These are phyloP conservation scores for Drosophila mulleri DNA, from an alignment of 2,888 invertebrate genomes.

Conservation along the genomic window DNA sequence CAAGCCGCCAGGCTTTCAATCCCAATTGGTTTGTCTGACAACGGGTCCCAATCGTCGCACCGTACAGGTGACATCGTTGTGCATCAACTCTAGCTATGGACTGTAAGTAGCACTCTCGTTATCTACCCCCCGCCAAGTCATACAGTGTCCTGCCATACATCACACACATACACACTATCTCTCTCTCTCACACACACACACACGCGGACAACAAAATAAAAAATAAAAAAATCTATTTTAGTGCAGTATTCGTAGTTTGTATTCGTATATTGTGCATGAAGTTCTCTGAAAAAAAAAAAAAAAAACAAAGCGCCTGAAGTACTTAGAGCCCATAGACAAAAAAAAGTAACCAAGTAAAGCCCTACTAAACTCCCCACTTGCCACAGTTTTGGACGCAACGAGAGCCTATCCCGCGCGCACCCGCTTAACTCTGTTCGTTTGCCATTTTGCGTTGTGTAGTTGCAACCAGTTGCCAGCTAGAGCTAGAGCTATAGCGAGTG, in stretches of 20 bases:
- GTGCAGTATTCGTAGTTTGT: conserved; percentile 59
- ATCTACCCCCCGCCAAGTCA: background rate
- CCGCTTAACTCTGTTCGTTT: conserved; percentile 42
- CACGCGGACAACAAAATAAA: conserved; percentile 14
- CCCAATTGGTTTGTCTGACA: conserved; percentile 96
- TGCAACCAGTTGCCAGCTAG: conserved; percentile 24
- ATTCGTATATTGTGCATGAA: conserved; percentile 61
- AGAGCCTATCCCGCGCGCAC: conserved; percentile 34
- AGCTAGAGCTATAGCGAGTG: conserved; percentile 23
- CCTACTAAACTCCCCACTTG: background rate
- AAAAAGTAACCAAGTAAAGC: conserved; percentile 4
- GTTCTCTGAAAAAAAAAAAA: conserved; percentile 43
- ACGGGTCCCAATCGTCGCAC: conserved; percentile 89
- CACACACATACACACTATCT: conserved; percentile 27
- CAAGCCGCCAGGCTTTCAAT: conserved; percentile 98
- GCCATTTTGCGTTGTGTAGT: conserved; percentile 31
- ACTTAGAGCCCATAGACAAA: conserved; percentile 37
- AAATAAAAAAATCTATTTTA: conserved; percentile 25
- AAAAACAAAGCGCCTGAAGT: conserved; percentile 45
- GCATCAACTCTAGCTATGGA: conserved; percentile 98
- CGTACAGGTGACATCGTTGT: conserved; percentile 92
- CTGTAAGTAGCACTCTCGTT: conserved; percentile 89
- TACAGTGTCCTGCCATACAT: conserved; percentile 18
- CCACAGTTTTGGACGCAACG: conserved; percentile 21
- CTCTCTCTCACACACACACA: conserved; percentile 12